Conservation (phyloP, 1,140 invertebrate genomes). For the Watersipora subatra region DNA sequence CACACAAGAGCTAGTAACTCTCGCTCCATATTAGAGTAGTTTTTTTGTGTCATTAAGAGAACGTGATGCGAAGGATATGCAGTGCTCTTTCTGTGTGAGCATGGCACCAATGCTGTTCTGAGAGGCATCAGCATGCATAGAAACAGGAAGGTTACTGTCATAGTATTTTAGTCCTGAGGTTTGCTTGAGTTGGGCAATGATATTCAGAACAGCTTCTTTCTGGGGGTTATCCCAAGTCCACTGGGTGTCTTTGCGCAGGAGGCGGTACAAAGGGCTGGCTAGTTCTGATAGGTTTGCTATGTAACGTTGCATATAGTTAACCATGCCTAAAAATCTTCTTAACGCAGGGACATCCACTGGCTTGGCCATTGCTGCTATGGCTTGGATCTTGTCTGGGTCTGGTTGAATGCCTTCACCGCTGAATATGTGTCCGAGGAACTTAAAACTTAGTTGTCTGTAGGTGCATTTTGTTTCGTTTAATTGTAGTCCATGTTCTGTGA, state of each 20-base stretch:
- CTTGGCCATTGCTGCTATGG: not conserved
- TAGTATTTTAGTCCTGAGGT: not conserved
- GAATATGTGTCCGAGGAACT: conserved; percentile 32
- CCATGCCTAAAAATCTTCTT: conserved; percentile 6
- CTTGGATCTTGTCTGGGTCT: conserved; percentile 32
- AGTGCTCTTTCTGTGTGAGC: conserved; percentile 5
- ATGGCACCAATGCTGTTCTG: not conserved
- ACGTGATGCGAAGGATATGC: conserved; percentile 35
- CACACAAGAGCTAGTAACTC: conserved; percentile 45
- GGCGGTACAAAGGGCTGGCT: not conserved
- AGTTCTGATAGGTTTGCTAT: not conserved
- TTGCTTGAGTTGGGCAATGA: not conserved
- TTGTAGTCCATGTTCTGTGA: conserved; percentile 17
- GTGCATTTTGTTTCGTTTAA: conserved; percentile 32
- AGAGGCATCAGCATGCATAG: too few species aligned
- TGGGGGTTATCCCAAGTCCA: not conserved
- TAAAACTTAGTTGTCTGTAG: conserved; percentile 20
- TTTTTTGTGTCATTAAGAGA: conserved; percentile 37
- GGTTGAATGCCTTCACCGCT: conserved; percentile 11
- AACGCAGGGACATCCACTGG: not conserved
- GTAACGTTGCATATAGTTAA: conserved; percentile 8
- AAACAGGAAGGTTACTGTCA: not conserved
- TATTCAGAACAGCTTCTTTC: not conserved
- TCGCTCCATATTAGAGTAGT: conserved; percentile 44
- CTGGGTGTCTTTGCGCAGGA: not conserved